phyloP scores from a whole-genome alignment of 1,140 invertebrate genomes.

The Formica selysi region DNA sequence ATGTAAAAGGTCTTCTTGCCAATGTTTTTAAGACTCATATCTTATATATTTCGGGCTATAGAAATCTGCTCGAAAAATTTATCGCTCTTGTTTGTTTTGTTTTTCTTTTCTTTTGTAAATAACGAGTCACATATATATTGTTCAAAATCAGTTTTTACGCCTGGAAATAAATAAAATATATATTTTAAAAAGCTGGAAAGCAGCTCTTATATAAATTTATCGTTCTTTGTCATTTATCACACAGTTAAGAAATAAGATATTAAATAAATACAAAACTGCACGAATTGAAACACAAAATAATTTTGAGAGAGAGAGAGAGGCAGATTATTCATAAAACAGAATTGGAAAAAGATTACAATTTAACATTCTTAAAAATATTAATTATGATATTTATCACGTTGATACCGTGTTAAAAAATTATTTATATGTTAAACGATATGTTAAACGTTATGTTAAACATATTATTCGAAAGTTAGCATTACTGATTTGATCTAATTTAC shows the following conservation, averaged over 20 bases:
- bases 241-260: slow-evolving; percentile 11
- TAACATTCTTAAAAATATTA: neutral
- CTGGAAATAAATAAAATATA: too few species aligned
- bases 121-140: too few species aligned
- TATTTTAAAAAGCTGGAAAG: too few species aligned
- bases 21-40: too few species aligned
- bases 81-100: too few species aligned
- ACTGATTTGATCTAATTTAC: neutral
- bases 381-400: neutral
- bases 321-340: neutral
- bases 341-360: neutral
- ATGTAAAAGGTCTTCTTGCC: too few species aligned
- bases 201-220: too few species aligned
- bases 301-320: neutral
- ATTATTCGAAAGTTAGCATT: neutral
- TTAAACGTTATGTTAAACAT: neutral
- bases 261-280: neutral
- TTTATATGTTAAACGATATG: neutral
- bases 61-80: too few species aligned
- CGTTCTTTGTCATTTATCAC: neutral
- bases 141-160: too few species aligned
- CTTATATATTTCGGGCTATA: too few species aligned
- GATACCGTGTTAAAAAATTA: neutral
- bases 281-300: neutral
- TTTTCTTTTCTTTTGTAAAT: too few species aligned